Base-by-base conservation (phyloP, 2,888 invertebrate species). In the Cryptus viduatorius region DNA sequence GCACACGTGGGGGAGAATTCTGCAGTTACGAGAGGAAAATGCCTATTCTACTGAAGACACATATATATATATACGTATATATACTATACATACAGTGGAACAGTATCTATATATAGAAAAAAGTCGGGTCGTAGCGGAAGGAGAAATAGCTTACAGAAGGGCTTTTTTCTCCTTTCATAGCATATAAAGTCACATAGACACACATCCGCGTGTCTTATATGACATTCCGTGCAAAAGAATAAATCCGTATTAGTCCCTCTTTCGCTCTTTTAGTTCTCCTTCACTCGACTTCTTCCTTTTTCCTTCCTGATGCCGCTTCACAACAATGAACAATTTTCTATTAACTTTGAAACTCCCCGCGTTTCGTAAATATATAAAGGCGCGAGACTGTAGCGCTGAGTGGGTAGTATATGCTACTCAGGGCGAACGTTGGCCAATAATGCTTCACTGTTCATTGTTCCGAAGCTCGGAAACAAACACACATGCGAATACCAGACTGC, bases 271-370 rank as follows among this genome's bases (percentile, higher is more conserved):
- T 77, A 50, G 42, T 53, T 76, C 78, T 73, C 59, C 72, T 71
- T 81, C 76, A 19, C 44, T 77, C 68, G 12, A 48, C 67, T n/a
- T 19, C 79, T 48, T 37, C 37, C 12, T 61, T 19, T 19, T 71
- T 82, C 78, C 75, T 79, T 48, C 76, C 44, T 56, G 75, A 37
- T 61, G 67, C 68, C 67, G 29, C 48, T 37, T 76, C 75, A 72
- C 86, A 79, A 84, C 82, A 84, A 86, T 84, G 84, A 80, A 78
- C 86, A 75, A 82, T 84, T 84, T 82, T 84, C 82, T 84, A 84
- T 82, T 79, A 82, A 86, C 84, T 83, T 69, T 79, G 72, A 79
- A 84, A 76, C 83, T 81, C 61, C 16, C 44, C 64, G 16, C 75
- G 77, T 82, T 77, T 77, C 68, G 85, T 80, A 83, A 83, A 85